Conservation (phyloP, 1,140 invertebrate species). For the Metopolophium dirhodum region DNA sequence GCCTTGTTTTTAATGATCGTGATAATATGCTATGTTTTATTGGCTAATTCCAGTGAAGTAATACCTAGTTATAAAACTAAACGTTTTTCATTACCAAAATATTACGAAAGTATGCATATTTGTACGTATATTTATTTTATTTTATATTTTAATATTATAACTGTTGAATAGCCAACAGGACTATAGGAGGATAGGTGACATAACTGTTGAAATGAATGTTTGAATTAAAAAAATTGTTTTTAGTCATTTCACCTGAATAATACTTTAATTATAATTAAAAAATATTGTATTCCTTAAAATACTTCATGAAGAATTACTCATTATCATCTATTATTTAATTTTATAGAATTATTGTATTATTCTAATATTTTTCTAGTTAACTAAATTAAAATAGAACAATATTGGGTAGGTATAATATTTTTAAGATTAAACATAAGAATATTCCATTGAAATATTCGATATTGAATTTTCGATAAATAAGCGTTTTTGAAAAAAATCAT, state of each 20-base stretch:
- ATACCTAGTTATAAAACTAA: not conserved
- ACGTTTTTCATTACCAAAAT: not conserved
- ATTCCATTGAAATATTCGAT: not conserved
- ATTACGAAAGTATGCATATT: not conserved
- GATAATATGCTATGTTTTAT: not conserved
- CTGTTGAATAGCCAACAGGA: too few relatives aligned
- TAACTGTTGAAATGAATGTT: not conserved
- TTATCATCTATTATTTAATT: too few relatives aligned
- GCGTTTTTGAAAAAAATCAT: not conserved
- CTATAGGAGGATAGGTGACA: not conserved
- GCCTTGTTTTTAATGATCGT: not conserved
- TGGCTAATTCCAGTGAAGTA: conserved; percentile 1
- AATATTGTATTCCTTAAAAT: not conserved
- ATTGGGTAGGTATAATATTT: too few relatives aligned
- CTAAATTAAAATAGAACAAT: not conserved
- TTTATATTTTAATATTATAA: too few relatives aligned
- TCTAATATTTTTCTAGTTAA: not conserved
- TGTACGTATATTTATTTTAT: not conserved
- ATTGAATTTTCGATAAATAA: not conserved
- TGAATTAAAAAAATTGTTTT: not conserved
- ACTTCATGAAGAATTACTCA: too few relatives aligned
- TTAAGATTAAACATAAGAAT: not conserved
- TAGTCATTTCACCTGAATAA: not conserved
- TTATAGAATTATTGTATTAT: too few relatives aligned
- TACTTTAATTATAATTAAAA: not conserved